Evolutionary conservation across 2,113 vertebrate genomes (phyloP), one percentile per base, ranked within the genome.

Genomic region (Prietella phreatophila): DNA sequence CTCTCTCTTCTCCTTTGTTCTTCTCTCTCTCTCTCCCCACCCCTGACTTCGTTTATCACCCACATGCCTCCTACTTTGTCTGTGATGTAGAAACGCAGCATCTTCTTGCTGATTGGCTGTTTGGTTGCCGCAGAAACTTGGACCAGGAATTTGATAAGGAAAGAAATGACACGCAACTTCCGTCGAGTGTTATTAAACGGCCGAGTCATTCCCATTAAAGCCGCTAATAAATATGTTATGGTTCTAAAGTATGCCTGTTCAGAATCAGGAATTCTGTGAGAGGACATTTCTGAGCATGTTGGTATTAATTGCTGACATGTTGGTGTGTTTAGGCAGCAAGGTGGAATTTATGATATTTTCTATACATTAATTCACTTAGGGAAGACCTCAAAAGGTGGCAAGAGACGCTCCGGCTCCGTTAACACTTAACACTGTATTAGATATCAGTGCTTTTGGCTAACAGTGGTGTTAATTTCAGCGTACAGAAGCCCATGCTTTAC

Each of bases 51-150:
- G 20, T 85, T 89, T 80, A 79, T 89, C 85, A 83, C 88, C 80
- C 88, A 89, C 88, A 89, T 14, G 85, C 88, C 88, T 89, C 88
- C 88, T 89, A 76, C 88, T 86, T 33, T 73, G 82, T 71, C 85
- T 80, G 33, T 83, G 88, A 89, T 83, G 85, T 71, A 39, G 81
- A 89, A 83, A 69, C 55, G 75, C 85, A 50, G 85, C 85, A 84
- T 81, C 27, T 53, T 20, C 14, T 63, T 39, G 0, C 1, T 27
- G 88, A 89, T 89, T 89, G 88, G 88, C 13, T 36, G 80, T 13
- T 67, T 5, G 39, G 88, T 86, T 89, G 88, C 88, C 20, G 61
- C 81, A 89, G 88, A 86, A 89, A 89, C 88, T 50, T 53, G 0
- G 80, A 89, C 81, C n/a, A 81, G 27, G 27, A 81, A 67, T 58